A percentile compares a stretch with the other conserved stretches of the same genome.
phyloP scores from a whole-genome alignment of 2,888 invertebrate species.

The Drosophila cracens region DNA sequence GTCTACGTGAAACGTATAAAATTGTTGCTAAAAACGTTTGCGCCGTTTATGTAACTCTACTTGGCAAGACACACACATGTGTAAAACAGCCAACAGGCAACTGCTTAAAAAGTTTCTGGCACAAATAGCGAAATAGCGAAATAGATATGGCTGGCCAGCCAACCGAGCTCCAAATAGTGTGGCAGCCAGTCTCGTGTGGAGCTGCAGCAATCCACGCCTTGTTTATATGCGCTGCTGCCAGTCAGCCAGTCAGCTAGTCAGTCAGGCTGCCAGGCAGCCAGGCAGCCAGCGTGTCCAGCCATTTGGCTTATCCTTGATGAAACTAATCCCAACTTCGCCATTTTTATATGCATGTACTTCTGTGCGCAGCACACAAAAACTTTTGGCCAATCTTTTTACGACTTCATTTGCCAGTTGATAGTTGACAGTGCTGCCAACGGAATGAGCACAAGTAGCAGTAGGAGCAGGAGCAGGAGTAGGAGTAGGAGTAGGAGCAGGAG shows the following conservation, averaged over 20 bases:
- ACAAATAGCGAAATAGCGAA: slow-evolving; percentile 59
- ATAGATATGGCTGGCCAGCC: slow-evolving; percentile 25
- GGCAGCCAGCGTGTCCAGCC: slow-evolving; percentile 66
- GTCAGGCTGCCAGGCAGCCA: no score
- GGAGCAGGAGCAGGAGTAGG: neutral
- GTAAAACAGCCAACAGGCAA: slow-evolving; percentile 38
- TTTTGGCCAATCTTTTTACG: slow-evolving; percentile 82
- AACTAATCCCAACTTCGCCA: slow-evolving; percentile 81
- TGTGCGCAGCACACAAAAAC: slow-evolving; percentile 76
- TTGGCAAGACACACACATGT: slow-evolving; percentile 13
- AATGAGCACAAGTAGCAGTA: neutral
- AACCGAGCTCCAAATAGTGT: slow-evolving; percentile 18
- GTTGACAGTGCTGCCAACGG: slow-evolving; percentile 22
- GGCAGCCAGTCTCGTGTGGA: slow-evolving; percentile 1
- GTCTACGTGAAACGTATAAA: slow-evolving; percentile 46
- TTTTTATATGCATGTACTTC: slow-evolving; percentile 79
- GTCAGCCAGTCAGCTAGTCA: neutral
- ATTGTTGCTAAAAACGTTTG: slow-evolving; percentile 28
- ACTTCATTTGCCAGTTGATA: slow-evolving; percentile 75
- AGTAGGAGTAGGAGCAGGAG: neutral
- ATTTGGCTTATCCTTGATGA: slow-evolving; percentile 80
- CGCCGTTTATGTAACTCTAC: slow-evolving; percentile 52
- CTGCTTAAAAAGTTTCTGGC: slow-evolving; percentile 74
- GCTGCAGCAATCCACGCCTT: slow-evolving; percentile 33
- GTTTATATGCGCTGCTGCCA: slow-evolving; percentile 63